Evolutionary conservation across 1,140 invertebrate genomes (phyloP).

Genomic region (Adoxophyes honmai): DNA sequence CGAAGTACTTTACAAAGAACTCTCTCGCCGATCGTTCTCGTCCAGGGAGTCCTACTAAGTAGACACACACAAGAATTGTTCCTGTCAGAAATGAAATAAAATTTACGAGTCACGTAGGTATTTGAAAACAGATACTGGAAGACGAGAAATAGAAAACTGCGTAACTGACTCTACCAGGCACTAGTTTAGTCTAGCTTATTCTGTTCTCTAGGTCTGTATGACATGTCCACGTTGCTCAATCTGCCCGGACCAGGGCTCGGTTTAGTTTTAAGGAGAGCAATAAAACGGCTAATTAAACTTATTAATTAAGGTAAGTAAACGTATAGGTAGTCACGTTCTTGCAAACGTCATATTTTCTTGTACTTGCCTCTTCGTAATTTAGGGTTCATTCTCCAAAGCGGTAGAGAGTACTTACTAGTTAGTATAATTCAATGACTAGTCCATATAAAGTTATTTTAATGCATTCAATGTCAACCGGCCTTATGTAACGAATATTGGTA

Average conservation of each 20-base stretch:
- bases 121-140: too few relatives aligned
- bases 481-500: too few relatives aligned
- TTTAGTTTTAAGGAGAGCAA: conserved; percentile 67
- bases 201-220: conserved; percentile 47
- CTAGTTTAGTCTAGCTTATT: conserved; percentile 5
- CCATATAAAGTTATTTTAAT: conserved; percentile 72
- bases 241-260: conserved; percentile 55
- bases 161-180: neutral
- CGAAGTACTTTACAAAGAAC: too few relatives aligned
- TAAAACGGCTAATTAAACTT: conserved; percentile 50
- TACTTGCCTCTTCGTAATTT: conserved; percentile 55
- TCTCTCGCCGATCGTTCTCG: too few relatives aligned
- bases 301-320: conserved; percentile 44
- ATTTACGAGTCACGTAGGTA: too few relatives aligned
- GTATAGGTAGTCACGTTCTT: conserved; percentile 49
- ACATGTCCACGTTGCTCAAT: conserved; percentile 74
- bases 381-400: conserved; percentile 68
- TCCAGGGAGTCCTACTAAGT: too few relatives aligned
- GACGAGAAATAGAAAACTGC: too few relatives aligned
- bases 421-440: conserved; percentile 76
- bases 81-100: too few relatives aligned
- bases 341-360: conserved; percentile 45
- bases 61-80: too few relatives aligned
- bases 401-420: conserved; percentile 75
- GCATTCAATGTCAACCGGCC: conserved; percentile 58